Percentiles rank a stretch among this genome's conserved stretches.
These are phyloP conservation scores for Eupithecia exiguata DNA, from an alignment of 2,888 invertebrate species.

Conservation along the genomic window DNA sequence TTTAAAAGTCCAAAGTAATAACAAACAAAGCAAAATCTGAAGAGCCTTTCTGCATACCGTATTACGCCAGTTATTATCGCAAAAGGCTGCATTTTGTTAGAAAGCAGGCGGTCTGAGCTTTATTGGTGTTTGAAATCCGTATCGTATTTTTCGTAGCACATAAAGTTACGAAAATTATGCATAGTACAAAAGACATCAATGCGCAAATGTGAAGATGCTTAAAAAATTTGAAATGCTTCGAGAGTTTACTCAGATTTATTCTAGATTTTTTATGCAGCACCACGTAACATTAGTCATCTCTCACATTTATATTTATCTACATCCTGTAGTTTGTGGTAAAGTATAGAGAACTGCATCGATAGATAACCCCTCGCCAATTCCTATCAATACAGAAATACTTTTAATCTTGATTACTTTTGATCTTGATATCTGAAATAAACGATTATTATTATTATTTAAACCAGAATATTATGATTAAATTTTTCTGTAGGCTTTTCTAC, in stretches of 20 bases:
- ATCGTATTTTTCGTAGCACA: not conserved
- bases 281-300: not conserved
- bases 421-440: no score
- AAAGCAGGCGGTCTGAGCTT: not conserved
- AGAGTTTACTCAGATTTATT: not conserved
- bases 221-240: not conserved
- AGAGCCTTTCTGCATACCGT: conserved; percentile 29
- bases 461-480: not conserved
- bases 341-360: not conserved
- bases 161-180: not conserved
- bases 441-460: no score
- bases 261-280: not conserved
- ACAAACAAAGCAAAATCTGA: conserved; percentile 32
- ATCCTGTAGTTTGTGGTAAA: not conserved
- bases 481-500: not conserved
- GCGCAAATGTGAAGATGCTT: no score
- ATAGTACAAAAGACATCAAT: not conserved
- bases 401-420: no score
- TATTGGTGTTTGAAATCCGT: not conserved
- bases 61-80: conserved; percentile 33
- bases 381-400: no score
- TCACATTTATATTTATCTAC: not conserved
- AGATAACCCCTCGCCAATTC: not conserved
- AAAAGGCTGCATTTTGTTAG: conserved; percentile 14
- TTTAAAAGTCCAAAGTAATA: conserved; percentile 29